Conservation (phyloP, 1,140 invertebrate species). For the Philotrypesis tridentata region DNA sequence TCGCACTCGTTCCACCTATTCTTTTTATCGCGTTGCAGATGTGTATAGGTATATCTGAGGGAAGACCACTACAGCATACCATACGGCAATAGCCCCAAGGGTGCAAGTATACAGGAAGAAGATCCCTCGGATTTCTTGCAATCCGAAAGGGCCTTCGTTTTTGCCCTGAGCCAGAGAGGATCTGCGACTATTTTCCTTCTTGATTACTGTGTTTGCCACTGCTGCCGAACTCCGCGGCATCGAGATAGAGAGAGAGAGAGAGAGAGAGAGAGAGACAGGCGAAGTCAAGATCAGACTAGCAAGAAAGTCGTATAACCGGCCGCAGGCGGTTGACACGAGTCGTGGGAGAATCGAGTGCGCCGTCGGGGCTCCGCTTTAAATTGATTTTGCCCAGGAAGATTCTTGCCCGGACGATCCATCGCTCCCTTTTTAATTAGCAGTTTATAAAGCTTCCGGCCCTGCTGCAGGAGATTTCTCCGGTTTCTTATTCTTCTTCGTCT, state of each 20-base stretch:
- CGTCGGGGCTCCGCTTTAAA: neutral
- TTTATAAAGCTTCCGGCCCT: neutral
- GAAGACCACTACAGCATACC: neutral
- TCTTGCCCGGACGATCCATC: neutral
- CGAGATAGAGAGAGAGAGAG: slow-evolving; percentile 27
- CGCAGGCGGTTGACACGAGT: slow-evolving; percentile 12
- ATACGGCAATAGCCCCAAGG: slow-evolving; percentile 38
- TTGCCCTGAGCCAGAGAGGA: slow-evolving; percentile 48
- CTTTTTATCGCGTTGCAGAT: neutral
- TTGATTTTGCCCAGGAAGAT: slow-evolving; percentile 15
- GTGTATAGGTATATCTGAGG: neutral
- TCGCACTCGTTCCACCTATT: neutral
- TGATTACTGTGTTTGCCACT: slow-evolving; percentile 64
- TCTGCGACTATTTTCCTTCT: slow-evolving; percentile 59
- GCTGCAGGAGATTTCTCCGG: no score
- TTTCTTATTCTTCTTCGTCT: no score
- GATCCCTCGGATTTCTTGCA: slow-evolving; percentile 53
- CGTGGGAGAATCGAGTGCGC: neutral
- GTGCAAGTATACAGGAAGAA: neutral
- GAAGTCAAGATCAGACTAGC: neutral
- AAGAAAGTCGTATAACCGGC: slow-evolving; percentile 21
- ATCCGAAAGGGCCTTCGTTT: slow-evolving; percentile 46
- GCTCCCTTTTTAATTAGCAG: slow-evolving; percentile 15
- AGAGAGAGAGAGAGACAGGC: neutral
- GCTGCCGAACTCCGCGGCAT: slow-evolving; percentile 54